These are phyloP conservation scores for Yoshiicerus persimilis DNA, from an alignment of 1,140 invertebrate genomes.

Conservation along the genomic window DNA sequence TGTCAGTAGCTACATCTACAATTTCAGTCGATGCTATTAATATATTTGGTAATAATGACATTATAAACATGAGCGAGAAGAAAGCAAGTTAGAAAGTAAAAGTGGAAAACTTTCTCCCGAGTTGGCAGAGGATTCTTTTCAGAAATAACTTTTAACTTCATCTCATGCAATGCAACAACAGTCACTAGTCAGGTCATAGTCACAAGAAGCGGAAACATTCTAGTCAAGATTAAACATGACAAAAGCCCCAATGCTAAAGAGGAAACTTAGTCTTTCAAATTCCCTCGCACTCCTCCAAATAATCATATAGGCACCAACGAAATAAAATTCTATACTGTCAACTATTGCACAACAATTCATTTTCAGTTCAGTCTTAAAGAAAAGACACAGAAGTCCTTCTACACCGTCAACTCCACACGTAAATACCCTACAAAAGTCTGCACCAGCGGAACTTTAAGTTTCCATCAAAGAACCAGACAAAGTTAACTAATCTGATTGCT, in stretches of 20 bases:
- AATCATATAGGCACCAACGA: not conserved
- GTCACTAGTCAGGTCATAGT: not conserved
- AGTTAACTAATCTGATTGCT: no score
- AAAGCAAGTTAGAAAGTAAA: not conserved
- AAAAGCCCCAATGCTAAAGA: not conserved
- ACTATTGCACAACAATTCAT: not conserved
- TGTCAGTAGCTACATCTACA: not conserved
- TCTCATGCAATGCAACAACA: not conserved
- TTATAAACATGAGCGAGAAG: not conserved
- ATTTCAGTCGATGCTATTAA: not conserved
- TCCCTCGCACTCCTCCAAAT: not conserved
- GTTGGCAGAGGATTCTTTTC: not conserved
- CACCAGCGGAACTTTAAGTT: not conserved
- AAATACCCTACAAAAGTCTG: not conserved
- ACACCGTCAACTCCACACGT: not conserved
- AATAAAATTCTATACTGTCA: not conserved
- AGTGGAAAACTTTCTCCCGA: not conserved
- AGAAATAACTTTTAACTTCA: not conserved
- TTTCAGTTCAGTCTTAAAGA: not conserved
- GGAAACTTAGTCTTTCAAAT: not conserved
- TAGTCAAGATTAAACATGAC: not conserved
- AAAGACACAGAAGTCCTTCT: not conserved
- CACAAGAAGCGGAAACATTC: not conserved
- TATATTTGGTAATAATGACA: not conserved
- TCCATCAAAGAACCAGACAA: not conserved